These are phyloP conservation scores for Periplaneta americana DNA, from an alignment of 1,140 invertebrate species.

Conservation along the genomic window DNA sequence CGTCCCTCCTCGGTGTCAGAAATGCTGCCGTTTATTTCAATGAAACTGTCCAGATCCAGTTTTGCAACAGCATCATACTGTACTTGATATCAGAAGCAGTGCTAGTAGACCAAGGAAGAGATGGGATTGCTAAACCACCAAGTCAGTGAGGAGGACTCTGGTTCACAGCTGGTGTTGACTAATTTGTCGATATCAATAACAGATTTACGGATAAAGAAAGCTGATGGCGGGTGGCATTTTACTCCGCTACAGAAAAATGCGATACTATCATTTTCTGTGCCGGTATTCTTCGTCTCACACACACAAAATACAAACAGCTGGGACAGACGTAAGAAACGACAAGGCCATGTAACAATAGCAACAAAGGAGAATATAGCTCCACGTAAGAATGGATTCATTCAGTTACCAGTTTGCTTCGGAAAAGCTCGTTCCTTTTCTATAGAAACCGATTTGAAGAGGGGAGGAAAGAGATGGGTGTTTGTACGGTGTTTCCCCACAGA, in stretches of 20 bases:
- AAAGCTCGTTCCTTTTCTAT: slow-evolving; percentile 1
- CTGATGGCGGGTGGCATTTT: background rate
- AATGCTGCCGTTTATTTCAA: no score
- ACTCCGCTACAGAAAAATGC: background rate
- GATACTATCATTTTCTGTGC: background rate
- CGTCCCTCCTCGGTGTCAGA: no score
- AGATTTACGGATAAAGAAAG: background rate
- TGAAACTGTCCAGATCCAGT: no score
- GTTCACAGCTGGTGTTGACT: background rate
- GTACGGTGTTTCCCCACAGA: background rate
- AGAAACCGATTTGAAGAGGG: background rate
- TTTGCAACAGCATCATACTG: no score
- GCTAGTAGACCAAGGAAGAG: no score
- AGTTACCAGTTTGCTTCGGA: slow-evolving; percentile 5
- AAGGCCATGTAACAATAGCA: background rate
- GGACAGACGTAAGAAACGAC: slow-evolving; percentile 6
- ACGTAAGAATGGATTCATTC: background rate
- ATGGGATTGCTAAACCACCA: no score
- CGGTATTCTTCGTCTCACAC: background rate
- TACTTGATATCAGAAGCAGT: no score
- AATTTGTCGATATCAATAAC: background rate
- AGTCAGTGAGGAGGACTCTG: no score
- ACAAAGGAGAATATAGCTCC: background rate
- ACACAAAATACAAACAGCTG: slow-evolving; percentile 1
- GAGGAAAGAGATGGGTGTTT: background rate